Conservation (phyloP, 2,113 vertebrate species). For the Abramis brama region DNA sequence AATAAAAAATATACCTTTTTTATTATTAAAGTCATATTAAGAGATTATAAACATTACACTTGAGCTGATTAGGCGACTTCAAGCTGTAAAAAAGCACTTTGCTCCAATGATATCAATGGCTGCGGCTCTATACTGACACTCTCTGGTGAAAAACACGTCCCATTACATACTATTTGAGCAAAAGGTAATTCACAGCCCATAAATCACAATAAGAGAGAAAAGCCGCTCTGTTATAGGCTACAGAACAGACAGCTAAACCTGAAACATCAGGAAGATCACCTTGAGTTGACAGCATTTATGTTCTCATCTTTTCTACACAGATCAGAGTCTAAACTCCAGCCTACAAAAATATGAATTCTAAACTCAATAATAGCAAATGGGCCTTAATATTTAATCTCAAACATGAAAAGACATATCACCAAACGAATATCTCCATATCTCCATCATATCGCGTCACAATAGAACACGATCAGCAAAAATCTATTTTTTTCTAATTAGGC, state of each 20-base stretch:
- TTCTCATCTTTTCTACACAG: conserved; percentile 1
- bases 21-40: not conserved
- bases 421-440: not conserved
- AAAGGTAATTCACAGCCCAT: not conserved
- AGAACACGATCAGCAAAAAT: not conserved
- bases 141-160: conserved; percentile 66
- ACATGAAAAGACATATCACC: not conserved
- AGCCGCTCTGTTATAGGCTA: not conserved
- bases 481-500: not conserved
- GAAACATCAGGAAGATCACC: not conserved
- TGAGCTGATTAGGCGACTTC: not conserved
- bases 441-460: not conserved
- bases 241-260: not conserved
- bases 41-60: not conserved
- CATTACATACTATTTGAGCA: conserved; percentile 9
- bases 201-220: not conserved
- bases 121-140: conserved; percentile 75
- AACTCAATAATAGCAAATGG: not conserved
- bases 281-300: not conserved
- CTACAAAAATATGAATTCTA: no score
- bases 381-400: not conserved
- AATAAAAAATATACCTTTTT: not conserved
- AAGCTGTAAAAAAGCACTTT: not conserved
- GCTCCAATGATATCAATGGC: conserved; percentile 16
- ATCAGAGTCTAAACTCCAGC: not conserved